Base-by-base conservation (phyloP, 2,888 invertebrate genomes). In the Spodoptera exigua region DNA sequence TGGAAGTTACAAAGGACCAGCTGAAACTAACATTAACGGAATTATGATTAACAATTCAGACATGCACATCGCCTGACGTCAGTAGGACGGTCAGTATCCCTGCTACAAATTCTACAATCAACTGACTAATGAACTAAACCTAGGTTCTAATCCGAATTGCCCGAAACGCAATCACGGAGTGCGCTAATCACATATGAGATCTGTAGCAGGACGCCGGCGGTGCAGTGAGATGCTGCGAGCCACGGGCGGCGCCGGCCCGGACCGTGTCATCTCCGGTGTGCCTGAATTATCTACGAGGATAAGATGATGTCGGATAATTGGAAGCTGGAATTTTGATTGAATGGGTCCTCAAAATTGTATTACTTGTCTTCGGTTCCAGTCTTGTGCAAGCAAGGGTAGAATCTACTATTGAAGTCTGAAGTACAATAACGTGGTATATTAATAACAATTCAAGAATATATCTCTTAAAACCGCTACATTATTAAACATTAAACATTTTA, bases 251-350 rank as follows among this genome's bases (percentile, higher is more conserved):
- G 71, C 35, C 60, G 14, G 34, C 17, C 12, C 36, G 40, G 40
- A 32, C 27, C 32, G 11, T 40, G 40, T 61, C 75, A 66, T 61
- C 53, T 75, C 68, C 73, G 67, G 61, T n/a, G 34, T 52, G 35
- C 48, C 37, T 66, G 72, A 65, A 70, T 74, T 74, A 72, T 72
- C 65, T 58, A 65, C 46, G 43, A 70, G 58, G 55, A 37, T 46
- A 60, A 69, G 73, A 55, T 44, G 60, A 46, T 27, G 39, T 27
- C n/a, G 16, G 49, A 61, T 70, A 61, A 75, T 72, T 74, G 66
- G 55, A 18, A 44, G 13, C n/a, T 44, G 53, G 48, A 39, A 75
- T 73, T 58, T 67, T 58, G 52, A 73, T 67, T 56, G 47, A 45
- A 60, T 54, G 40, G 49, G 10, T 9, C 53, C 54, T 57, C 16